These are phyloP conservation scores for Lates calcarifer DNA, from an alignment of 2,113 vertebrate genomes.

Conservation along the genomic window DNA sequence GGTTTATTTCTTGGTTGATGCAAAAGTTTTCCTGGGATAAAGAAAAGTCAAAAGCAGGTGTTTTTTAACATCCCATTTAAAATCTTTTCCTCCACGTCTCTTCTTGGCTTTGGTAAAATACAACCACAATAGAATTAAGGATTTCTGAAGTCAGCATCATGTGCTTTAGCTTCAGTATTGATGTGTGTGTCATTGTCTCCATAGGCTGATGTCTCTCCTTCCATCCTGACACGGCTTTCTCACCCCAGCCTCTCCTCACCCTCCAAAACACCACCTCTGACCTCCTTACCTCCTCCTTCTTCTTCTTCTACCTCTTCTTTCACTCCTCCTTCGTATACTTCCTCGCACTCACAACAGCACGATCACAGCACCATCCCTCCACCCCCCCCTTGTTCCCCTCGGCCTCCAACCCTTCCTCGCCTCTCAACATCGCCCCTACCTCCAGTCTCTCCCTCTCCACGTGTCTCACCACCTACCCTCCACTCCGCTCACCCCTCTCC, in stretches of 20 bases:
- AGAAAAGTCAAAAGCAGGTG: too few species aligned
- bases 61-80: background rate
- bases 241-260: conserved; percentile 42
- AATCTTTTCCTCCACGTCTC: conserved; percentile 45
- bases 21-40: too few species aligned
- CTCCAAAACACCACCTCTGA: conserved; percentile 77
- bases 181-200: conserved; percentile 69
- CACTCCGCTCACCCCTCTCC: conserved; percentile 37
- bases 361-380: conserved; percentile 26
- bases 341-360: conserved; percentile 28
- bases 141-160: background rate
- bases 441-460: conserved; percentile 27
- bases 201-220: conserved; percentile 65
- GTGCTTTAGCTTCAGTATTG: conserved; percentile 37
- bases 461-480: conserved; percentile 32
- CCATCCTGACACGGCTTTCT: conserved; percentile 47
- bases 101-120: conserved; percentile 9
- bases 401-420: conserved; percentile 48
- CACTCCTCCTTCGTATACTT: conserved; percentile 44
- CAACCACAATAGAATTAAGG: background rate
- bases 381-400: conserved; percentile 46
- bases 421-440: conserved; percentile 47
- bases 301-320: conserved; percentile 26
- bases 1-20: too few species aligned
- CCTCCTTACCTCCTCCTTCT: conserved; percentile 64